Base-by-base conservation (phyloP, 2,113 vertebrate genomes). In the Haemorhous mexicanus region DNA sequence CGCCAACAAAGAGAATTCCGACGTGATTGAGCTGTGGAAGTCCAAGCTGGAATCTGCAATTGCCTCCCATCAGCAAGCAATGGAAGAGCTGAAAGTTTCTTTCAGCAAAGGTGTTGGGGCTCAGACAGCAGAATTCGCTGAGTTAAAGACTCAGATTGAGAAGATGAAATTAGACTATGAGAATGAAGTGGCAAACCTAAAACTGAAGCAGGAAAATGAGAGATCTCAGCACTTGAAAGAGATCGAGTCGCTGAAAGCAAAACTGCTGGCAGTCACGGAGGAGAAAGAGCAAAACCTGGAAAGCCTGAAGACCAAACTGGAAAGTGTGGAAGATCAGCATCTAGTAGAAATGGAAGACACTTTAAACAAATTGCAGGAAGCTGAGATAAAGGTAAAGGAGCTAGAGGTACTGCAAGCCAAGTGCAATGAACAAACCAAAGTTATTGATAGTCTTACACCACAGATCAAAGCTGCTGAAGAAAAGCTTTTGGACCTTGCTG, bases 331-430 rank as follows among this genome's bases (percentile, higher is more conserved):
- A 96, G 98, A 99, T 82, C 99, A 99, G 96, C 99, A 99, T 90
- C 98, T 99, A n/a, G 98, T 99, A 68, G 99, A 99, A 95, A 99
- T 99, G 98, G 99, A 99, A 95, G 99, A 99, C 47, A 97, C 98
- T 27, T 97, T 99, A 86, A 98, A 98, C 96, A 99, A 99, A 94
- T 97, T 99, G 32, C 99, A 99, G 97, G 97, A 98, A 80, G 98
- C 98, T 10, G 99, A 99, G 92, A 94, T 98, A 86, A 98, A 98
- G 97, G 98, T 99, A 96, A 99, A 99, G 94, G 98, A 99, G 95
- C 98, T 99, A 73, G 98, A 99, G 97, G 98, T 97, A 63, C 97
- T 98, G 47, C 98, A 98, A 96, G 94, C 89, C 75, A 96, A 93
- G 77, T 97, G 95, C 89, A 96, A 11, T 84, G 98, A 98, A 75